Conservation (phyloP, 2,113 vertebrate species). For the Dendrocopos noguchii region DNA sequence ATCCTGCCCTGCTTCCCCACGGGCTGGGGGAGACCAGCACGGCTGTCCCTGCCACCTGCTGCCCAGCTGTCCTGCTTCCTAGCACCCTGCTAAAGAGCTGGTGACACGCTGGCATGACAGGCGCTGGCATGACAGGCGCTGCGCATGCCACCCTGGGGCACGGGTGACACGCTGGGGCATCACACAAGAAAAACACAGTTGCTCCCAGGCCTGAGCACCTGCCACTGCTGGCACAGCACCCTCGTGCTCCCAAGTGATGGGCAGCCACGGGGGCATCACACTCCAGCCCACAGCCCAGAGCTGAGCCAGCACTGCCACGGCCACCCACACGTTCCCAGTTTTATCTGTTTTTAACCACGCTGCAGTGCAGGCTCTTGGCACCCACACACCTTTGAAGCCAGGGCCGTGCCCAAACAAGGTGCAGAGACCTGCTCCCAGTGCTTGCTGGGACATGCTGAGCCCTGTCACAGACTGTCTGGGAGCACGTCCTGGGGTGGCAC, state of each 20-base stretch:
- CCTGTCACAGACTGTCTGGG: background rate
- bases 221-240: rapidly evolving
- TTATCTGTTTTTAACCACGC: background rate
- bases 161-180: background rate
- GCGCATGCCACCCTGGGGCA: background rate
- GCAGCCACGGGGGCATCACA: rapidly evolving
- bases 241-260: rapidly evolving
- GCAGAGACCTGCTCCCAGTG: background rate
- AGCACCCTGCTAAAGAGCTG: conserved; percentile 1
- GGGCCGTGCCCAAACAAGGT: background rate
- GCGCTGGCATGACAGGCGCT: background rate
- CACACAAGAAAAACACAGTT: background rate
- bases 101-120: conserved; percentile 21
- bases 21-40: background rate
- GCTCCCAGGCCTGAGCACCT: background rate
- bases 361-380: background rate
- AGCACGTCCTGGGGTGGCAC: background rate
- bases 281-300: background rate
- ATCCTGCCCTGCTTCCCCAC: rapidly evolving
- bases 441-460: background rate
- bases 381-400: rapidly evolving
- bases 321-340: rapidly evolving
- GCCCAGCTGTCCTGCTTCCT: background rate
- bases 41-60: background rate
- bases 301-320: rapidly evolving